These are phyloP conservation scores for Guaruba guarouba DNA, from an alignment of 2,113 vertebrate genomes.

Conservation along the genomic window DNA sequence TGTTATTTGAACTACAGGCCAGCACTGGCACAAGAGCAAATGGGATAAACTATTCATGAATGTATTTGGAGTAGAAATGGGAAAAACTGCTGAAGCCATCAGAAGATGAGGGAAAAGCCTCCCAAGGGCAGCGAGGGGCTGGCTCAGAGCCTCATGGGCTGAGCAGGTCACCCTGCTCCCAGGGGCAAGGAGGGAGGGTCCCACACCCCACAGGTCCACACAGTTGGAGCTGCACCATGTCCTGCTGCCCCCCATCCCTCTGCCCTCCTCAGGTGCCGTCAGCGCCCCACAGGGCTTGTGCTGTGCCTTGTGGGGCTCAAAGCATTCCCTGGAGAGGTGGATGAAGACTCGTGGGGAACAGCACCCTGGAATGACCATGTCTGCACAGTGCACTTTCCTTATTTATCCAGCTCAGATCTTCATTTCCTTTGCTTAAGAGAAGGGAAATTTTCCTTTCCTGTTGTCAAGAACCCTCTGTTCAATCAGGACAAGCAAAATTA, in stretches of 20 bases:
- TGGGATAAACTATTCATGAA: slow-evolving; percentile 20
- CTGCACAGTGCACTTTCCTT: neutral
- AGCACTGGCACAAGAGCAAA: neutral
- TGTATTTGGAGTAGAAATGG: slow-evolving; percentile 5
- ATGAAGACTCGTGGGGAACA: neutral
- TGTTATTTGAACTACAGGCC: slow-evolving; percentile 4
- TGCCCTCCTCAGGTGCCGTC: neutral
- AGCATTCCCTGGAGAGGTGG: neutral
- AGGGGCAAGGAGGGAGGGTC: neutral
- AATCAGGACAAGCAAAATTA: neutral
- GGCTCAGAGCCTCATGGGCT: neutral
- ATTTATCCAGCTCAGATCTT: neutral
- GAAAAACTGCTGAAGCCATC: slow-evolving; percentile 11
- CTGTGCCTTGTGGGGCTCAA: neutral
- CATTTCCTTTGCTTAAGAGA: neutral
- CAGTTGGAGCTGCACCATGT: neutral
- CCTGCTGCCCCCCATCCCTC: neutral
- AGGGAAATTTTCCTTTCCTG: neutral
- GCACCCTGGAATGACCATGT: neutral
- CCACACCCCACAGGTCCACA: neutral
- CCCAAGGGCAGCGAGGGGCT: neutral
- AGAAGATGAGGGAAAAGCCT: neutral
- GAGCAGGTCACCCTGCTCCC: neutral
- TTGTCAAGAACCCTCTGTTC: neutral
- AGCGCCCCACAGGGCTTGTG: neutral